phyloP scores from a whole-genome alignment of 2,113 vertebrate genomes.

The Phrynosoma blainvillii region DNA sequence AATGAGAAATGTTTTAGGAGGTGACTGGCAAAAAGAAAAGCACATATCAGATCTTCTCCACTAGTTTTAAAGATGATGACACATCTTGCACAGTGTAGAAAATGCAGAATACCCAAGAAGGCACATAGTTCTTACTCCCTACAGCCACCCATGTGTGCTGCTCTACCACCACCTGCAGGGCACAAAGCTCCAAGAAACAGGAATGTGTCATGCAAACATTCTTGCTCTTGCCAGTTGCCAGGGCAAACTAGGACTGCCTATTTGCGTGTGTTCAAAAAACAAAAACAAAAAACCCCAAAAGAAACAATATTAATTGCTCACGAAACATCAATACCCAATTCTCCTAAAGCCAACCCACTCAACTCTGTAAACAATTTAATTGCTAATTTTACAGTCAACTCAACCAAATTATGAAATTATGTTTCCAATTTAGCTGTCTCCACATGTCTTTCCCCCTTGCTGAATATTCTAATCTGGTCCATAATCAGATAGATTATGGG shows the following conservation, averaged over 20 bases:
- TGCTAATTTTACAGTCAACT: constrained; percentile 39
- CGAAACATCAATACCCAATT: constrained; percentile 3
- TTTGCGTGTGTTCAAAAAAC: accelerated
- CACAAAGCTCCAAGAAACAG: background rate
- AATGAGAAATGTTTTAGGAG: background rate
- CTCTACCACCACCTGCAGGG: background rate
- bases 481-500: background rate
- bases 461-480: constrained; percentile 3
- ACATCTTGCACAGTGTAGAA: background rate
- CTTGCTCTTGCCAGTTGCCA: background rate
- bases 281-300: background rate
- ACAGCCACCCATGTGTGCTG: background rate
- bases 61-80: no score
- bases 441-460: background rate
- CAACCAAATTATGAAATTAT: constrained; percentile 44
- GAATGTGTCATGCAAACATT: background rate
- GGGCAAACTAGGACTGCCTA: background rate
- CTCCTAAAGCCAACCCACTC: constrained; percentile 10
- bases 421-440: constrained; percentile 17
- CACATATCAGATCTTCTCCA: background rate
- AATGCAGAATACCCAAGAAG: background rate
- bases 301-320: background rate
- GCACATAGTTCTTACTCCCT: background rate
- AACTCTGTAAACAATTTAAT: constrained; percentile 36
- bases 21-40: background rate